Base-by-base conservation (phyloP, 2,113 vertebrate genomes). In the Tautogolabrus adspersus region DNA sequence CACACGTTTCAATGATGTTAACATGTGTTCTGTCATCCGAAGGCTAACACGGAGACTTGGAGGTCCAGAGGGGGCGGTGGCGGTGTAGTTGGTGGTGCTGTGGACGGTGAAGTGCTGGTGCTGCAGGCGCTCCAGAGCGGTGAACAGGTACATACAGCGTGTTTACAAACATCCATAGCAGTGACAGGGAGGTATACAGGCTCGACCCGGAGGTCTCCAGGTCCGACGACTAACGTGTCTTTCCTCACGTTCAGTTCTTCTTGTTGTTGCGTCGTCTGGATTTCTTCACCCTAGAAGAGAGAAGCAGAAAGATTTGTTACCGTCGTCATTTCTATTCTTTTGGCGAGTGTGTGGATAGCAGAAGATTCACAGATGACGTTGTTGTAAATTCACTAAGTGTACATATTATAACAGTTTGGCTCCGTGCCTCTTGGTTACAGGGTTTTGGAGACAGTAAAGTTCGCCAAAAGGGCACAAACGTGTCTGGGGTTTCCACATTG, bases 71-170 rank as follows among this genome's bases (percentile, higher is more conserved):
- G 34, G 61, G 55, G 56, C 1, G 4, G 54, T 40, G 74, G 71
- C 9, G 63, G 37, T 61, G 77, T 62, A 26, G 70, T 68, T 66
- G 64, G 51, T 13, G 47, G 69, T 57, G 5, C 40, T 22, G 73
- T 77, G 58, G 82, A 81, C 61, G 59, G 79, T 82, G 90, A 93
- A 94, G 94, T 93, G 92, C 93, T 93, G 91, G 81, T 90, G 91
- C 87, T 89, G 91, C 78, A 91, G 90, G 93, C 79, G 84, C 88
- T 91, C 94, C 93, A 86, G 66, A 83, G 70, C 82, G 65, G 76
- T 47, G 83, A 82, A 77, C 69, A 5, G 85, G 76, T 82, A 77
- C 72, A 83, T 82, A 79, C 75, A 85, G 86, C 83, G 62, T 85
- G 84, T 84, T 85, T 83, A 72, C 78, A 86, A 85, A 87, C 86